phyloP scores from a whole-genome alignment of 2,113 vertebrate species.

The Chaenocephalus aceratus region DNA sequence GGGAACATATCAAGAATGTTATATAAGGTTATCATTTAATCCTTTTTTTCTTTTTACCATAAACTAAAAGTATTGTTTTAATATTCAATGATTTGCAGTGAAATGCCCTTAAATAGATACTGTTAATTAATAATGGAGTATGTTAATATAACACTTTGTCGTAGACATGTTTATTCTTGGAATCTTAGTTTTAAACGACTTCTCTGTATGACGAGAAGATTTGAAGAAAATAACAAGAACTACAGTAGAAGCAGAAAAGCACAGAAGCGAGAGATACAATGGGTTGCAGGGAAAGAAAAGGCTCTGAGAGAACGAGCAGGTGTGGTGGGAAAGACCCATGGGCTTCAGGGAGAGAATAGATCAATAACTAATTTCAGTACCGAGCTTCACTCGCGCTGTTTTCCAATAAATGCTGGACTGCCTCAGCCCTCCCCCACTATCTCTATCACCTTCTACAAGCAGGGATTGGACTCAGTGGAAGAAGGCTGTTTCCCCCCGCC shows the following conservation, averaged over 20 bases:
- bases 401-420: constrained; percentile 83
- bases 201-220: neutral
- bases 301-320: constrained; percentile 78
- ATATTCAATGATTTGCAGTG: too few species aligned
- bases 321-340: constrained; percentile 79
- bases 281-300: constrained; percentile 59
- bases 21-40: neutral
- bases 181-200: neutral
- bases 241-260: constrained; percentile 39
- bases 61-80: neutral
- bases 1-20: neutral
- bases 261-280: constrained; percentile 42
- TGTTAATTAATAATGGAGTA: too few species aligned
- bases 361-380: constrained; percentile 87
- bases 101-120: too few species aligned
- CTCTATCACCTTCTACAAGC: constrained; percentile 73
- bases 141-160: constrained; percentile 6
- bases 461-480: constrained; percentile 60
- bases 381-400: constrained; percentile 81
- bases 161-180: neutral
- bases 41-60: neutral
- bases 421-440: constrained; percentile 73
- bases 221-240: constrained; percentile 22
- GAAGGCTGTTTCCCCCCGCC: constrained; percentile 38
- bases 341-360: constrained; percentile 81